Evolutionary conservation across 1,140 invertebrate genomes (phyloP).

Genomic region (Aphaenogaster floridana): DNA sequence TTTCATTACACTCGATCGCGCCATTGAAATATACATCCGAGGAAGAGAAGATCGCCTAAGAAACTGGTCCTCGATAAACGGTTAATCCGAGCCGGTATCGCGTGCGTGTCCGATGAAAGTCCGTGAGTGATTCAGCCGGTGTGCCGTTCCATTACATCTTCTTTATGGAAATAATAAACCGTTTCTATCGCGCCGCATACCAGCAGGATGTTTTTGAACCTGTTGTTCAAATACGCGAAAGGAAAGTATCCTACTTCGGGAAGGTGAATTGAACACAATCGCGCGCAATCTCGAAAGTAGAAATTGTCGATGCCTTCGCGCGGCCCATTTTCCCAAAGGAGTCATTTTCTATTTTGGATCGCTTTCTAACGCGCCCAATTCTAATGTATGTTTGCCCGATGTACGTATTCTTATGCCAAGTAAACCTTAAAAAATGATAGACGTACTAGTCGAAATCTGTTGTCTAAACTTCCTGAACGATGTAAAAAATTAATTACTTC

Average conservation of each 20-base stretch:
- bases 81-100: constrained; percentile 31
- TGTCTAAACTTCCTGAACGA: background rate
- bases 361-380: constrained; percentile 34
- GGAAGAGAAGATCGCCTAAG: constrained; percentile 9
- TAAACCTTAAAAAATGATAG: background rate
- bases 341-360: constrained; percentile 23
- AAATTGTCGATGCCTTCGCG: background rate
- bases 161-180: constrained; percentile 41
- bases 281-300: constrained; percentile 51
- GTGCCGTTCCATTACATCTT: constrained; percentile 15
- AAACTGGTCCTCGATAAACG: constrained; percentile 42
- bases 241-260: constrained; percentile 60
- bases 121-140: constrained; percentile 5
- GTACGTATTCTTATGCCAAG: background rate
- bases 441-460: background rate
- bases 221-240: constrained; percentile 30
- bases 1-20: constrained; percentile 47
- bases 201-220: constrained; percentile 20
- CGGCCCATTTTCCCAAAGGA: constrained; percentile 44
- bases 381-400: background rate
- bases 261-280: constrained; percentile 37
- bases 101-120: constrained; percentile 36
- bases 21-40: constrained; percentile 10
- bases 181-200: constrained; percentile 13
- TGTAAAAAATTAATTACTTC: background rate